Evolutionary conservation across 2,113 vertebrate genomes (phyloP).

Genomic region (Collichthys lucidus): DNA sequence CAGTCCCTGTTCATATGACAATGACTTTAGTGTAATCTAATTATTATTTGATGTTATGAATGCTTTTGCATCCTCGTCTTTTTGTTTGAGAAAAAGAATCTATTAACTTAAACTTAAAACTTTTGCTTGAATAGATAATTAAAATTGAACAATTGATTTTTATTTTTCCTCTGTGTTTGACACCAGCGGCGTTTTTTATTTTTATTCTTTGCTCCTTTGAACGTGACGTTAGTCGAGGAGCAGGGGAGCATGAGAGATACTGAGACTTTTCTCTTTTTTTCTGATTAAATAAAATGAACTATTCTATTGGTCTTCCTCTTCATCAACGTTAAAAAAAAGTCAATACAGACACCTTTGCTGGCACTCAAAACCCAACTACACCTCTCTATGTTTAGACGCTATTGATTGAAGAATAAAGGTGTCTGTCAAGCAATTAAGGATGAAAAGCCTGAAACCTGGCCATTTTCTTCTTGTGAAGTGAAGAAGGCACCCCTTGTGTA

Average conservation of each 20-base stretch:
- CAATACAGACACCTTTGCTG: neutral
- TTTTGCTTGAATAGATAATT: no score
- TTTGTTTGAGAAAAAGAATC: no score
- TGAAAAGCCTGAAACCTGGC: neutral
- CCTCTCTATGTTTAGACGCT: neutral
- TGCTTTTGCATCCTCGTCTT: no score
- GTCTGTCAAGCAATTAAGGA: neutral
- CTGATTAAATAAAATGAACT: neutral
- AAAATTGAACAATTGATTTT: neutral
- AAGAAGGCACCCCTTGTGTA: neutral
- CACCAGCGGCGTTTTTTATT: neutral
- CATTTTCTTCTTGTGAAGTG: neutral
- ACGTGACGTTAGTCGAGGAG: neutral
- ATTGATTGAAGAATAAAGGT: neutral
- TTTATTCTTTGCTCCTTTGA: neutral
- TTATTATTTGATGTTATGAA: no score
- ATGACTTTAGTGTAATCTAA: no score
- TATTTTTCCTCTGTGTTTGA: neutral
- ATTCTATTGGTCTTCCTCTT: neutral
- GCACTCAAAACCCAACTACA: neutral
- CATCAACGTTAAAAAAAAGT: neutral
- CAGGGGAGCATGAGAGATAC: neutral
- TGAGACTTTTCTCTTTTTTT: neutral
- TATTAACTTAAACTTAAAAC: no score
- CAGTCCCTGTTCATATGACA: no score